These are phyloP conservation scores for Clistopyga incitator DNA, from an alignment of 2,888 invertebrate species.

Conservation along the genomic window DNA sequence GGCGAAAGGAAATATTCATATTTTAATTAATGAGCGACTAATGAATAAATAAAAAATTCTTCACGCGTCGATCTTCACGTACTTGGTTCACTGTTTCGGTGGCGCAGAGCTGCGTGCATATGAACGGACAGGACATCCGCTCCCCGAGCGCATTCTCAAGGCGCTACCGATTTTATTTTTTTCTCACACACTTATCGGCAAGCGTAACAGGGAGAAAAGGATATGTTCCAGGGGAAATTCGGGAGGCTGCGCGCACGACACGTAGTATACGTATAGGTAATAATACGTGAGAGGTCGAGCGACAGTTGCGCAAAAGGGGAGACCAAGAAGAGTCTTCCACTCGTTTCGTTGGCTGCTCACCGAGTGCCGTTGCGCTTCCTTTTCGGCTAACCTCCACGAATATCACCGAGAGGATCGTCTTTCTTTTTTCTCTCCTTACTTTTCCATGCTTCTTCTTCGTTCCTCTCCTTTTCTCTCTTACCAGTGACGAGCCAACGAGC, in stretches of 20 bases:
- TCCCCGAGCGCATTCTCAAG: slow-evolving; percentile 37
- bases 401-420: slow-evolving; percentile 48
- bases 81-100: slow-evolving; percentile 13
- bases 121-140: slow-evolving; percentile 31
- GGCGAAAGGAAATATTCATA: too few relatives aligned
- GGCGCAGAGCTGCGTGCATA: not conserved
- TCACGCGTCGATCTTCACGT: not conserved
- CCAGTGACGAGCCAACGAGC: slow-evolving; percentile 72
- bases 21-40: too few relatives aligned
- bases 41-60: not conserved
- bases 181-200: slow-evolving; percentile 44
- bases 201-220: slow-evolving; percentile 25
- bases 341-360: slow-evolving; percentile 52
- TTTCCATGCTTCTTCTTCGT: slow-evolving; percentile 52
- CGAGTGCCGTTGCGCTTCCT: slow-evolving; percentile 37
- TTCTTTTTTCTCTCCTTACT: not conserved
- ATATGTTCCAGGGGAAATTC: not conserved
- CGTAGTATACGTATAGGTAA: slow-evolving; percentile 43
- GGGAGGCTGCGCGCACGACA: not conserved
- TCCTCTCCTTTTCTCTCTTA: slow-evolving; percentile 14
- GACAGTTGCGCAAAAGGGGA: slow-evolving; percentile 81
- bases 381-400: slow-evolving; percentile 38
- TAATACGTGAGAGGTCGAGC: slow-evolving; percentile 67
- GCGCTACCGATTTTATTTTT: slow-evolving; percentile 47
- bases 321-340: slow-evolving; percentile 67